Evolutionary conservation across 2,797 vertebrate genomes (phyloP), one percentile per base, ranked within the genome.

Genomic region (Aviceda cuculoides): DNA sequence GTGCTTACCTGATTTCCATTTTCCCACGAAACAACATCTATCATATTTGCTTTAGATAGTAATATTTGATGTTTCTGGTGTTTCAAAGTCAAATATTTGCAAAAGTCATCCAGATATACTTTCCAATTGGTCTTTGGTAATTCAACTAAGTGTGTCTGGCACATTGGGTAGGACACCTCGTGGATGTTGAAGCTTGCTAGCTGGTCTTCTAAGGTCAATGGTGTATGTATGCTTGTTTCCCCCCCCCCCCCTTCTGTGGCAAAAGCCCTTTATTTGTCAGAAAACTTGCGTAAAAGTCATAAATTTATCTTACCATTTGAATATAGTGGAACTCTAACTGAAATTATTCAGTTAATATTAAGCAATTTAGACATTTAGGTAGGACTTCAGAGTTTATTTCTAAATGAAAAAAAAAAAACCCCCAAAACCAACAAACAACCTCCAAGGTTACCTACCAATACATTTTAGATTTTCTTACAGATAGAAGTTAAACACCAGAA

Each of bases 101-200:
- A 15, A 37, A 87, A 83, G 90, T 86, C 77, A 89, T 26, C 42
- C 88, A 89, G 91, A 88, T 77, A 21, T 3, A 46, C 39, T 86
- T 78, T 68, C 26, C 8, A 4, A 9, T 49, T 6, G 5, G n/a
- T 46, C 61, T 44, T 26, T 65, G 58, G 56, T 72, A 87, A 71
- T 88, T 83, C n/a, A 61, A 2, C n/a, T 63, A 44, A 18, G 44
- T 3, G 3, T 53, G 19, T 19, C 35, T 86, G 68, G 20, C 22
- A 31, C 75, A 37, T 81, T 85, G 72, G 40, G 52, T 47, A 82
- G 72, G 67, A 70, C 52, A 82, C 47, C 26, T 35, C 73, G 49
- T 58, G 52, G n/a, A 29, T 39, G 29, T 31, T 67, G 39, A 56
- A 72, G 15, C 73, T 92, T 65, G 68, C n/a, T 75, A 52, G 29